Evolutionary conservation across 2,888 invertebrate species (phyloP).

Genomic region (Harpagoxenus sublaevis): DNA sequence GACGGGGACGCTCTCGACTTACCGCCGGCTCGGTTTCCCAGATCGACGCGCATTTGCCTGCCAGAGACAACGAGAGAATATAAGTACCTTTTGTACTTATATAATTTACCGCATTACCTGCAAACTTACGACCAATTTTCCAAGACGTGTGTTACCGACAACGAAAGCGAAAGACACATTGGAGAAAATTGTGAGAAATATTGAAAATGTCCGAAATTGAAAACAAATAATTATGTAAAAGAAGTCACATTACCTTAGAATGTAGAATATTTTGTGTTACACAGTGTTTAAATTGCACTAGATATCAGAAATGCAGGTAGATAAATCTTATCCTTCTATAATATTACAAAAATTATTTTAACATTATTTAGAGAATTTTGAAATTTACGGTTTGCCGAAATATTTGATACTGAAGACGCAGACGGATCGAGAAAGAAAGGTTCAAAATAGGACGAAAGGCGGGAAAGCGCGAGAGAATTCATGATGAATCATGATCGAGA

Average conservation of each 20-base stretch:
- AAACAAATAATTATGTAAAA: not conserved
- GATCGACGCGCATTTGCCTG: slow-evolving; percentile 8
- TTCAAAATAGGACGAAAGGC: not conserved
- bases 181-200: not conserved
- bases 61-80: slow-evolving; percentile 34
- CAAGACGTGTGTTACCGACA: not conserved
- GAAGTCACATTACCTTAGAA: not conserved
- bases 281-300: not conserved
- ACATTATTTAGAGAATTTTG: not conserved
- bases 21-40: slow-evolving; percentile 47
- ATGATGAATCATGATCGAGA: slow-evolving; percentile 33
- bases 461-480: slow-evolving; percentile 2
- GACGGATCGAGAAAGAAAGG: not conserved
- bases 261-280: not conserved
- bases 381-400: not conserved
- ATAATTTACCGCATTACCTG: not conserved
- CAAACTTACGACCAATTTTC: not conserved
- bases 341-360: not conserved
- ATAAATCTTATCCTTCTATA: not conserved
- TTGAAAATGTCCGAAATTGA: not conserved
- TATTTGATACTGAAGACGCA: not conserved
- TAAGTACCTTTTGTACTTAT: not conserved
- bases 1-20: slow-evolving; percentile 50
- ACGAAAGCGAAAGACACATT: not conserved
- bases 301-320: not conserved